Conservation (phyloP, 2,888 invertebrate genomes). For the Dioctria rufipes region DNA sequence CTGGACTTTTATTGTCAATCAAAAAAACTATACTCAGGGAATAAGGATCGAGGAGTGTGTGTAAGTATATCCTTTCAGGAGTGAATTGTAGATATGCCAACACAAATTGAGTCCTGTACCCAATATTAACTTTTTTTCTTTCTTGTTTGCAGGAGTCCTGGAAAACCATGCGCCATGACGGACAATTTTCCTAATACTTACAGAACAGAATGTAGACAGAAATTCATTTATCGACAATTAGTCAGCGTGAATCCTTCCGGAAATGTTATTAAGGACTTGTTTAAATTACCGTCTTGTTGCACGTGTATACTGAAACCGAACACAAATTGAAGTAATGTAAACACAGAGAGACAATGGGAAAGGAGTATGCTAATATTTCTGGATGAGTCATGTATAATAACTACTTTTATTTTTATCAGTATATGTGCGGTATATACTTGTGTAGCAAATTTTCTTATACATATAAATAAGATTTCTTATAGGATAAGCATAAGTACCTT, state of each 20-base stretch:
- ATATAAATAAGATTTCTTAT: too few relatives aligned
- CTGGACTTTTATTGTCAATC: slow-evolving; percentile 81
- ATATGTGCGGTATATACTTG: too few relatives aligned
- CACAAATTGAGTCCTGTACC: neutral
- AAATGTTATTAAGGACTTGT: slow-evolving; percentile 71
- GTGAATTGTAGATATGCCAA: neutral
- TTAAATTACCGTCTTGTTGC: slow-evolving; percentile 83
- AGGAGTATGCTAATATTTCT: too few relatives aligned
- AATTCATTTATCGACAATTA: slow-evolving; percentile 73
- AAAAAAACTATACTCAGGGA: slow-evolving; percentile 78
- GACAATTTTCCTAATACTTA: slow-evolving; percentile 72
- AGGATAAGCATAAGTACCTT: too few relatives aligned
- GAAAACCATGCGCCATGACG: slow-evolving; percentile 72
- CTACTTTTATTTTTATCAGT: too few relatives aligned
- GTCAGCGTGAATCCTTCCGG: slow-evolving; percentile 72
- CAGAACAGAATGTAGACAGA: slow-evolving; percentile 75
- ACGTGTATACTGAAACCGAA: slow-evolving; percentile 74
- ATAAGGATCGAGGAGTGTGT: slow-evolving; percentile 82
- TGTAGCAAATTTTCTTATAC: too few relatives aligned
- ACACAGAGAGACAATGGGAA: too few relatives aligned
- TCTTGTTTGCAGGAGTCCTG: slow-evolving; percentile 67
- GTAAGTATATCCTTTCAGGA: slow-evolving; percentile 72
- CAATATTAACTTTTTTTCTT: neutral
- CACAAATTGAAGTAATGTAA: neutral
- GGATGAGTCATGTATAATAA: too few relatives aligned